These are phyloP conservation scores for Seriola quinqueradiata DNA, from an alignment of 2,113 vertebrate genomes.

Conservation along the genomic window DNA sequence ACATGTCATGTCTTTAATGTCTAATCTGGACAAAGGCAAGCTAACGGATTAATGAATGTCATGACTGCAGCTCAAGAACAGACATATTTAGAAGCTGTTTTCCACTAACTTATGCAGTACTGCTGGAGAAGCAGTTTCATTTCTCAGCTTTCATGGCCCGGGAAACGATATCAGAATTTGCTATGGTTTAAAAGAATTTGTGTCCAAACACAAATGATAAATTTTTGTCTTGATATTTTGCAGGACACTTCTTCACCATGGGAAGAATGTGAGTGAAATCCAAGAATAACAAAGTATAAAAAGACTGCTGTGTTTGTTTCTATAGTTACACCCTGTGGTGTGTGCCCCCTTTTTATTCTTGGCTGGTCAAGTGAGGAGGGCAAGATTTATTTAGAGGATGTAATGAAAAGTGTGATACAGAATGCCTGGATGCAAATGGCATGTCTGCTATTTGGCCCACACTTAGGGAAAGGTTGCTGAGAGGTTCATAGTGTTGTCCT, in stretches of 20 bases:
- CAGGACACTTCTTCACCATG: slow-evolving; percentile 13
- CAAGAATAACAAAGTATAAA: slow-evolving; percentile 67
- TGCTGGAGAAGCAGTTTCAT: not conserved
- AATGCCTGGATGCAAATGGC: slow-evolving; percentile 77
- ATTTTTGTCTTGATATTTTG: slow-evolving; percentile 31
- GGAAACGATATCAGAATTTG: slow-evolving; percentile 8
- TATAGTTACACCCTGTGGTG: slow-evolving; percentile 74
- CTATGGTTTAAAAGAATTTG: not conserved
- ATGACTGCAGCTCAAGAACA: not conserved
- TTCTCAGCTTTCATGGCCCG: not conserved
- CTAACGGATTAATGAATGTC: slow-evolving; percentile 36
- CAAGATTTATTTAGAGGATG: slow-evolving; percentile 84
- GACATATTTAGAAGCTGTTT: not conserved
- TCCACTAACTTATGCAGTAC: not conserved
- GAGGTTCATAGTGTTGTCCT: slow-evolving; percentile 56
- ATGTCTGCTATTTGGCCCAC: slow-evolving; percentile 78
- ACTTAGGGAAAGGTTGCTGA: slow-evolving; percentile 71
- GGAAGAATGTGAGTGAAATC: slow-evolving; percentile 50
- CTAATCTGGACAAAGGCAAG: slow-evolving; percentile 54
- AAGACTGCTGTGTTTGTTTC: slow-evolving; percentile 76
- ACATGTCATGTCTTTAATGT: slow-evolving; percentile 42
- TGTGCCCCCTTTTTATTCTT: slow-evolving; percentile 72
- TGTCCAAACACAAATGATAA: not conserved
- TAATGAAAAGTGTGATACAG: slow-evolving; percentile 81
- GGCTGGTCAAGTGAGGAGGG: slow-evolving; percentile 69